phyloP scores from a whole-genome alignment of 2,113 vertebrate species.

The Labrus mixtus region DNA sequence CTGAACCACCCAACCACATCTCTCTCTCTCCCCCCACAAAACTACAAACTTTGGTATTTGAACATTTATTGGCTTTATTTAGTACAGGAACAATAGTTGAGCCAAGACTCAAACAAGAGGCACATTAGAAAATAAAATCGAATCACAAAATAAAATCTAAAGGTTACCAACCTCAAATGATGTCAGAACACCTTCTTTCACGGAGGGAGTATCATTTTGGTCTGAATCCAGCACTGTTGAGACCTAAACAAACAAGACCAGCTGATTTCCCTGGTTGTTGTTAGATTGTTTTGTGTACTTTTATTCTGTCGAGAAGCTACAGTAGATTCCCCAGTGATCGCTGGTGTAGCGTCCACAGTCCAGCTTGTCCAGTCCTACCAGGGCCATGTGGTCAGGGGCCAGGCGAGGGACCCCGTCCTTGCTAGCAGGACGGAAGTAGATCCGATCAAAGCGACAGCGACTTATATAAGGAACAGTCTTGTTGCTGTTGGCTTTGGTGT shows the following conservation, averaged over 20 bases:
- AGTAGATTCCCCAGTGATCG: slow-evolving; percentile 97
- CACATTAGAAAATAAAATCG: neutral
- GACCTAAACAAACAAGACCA: neutral
- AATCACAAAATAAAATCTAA: slow-evolving; percentile 1
- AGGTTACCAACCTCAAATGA: slow-evolving; percentile 4
- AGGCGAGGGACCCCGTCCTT: slow-evolving; percentile 64
- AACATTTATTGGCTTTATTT: neutral
- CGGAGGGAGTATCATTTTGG: neutral
- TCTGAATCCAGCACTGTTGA: neutral
- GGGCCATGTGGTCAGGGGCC: slow-evolving; percentile 87
- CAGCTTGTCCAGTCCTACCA: slow-evolving; percentile 93
- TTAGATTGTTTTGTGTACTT: neutral
- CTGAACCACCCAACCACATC: too few relatives aligned
- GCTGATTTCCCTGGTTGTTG: neutral
- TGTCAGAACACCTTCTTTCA: slow-evolving; percentile 13
- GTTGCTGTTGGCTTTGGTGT: slow-evolving; percentile 91
- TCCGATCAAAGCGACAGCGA: slow-evolving; percentile 91
- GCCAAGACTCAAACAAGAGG: neutral
- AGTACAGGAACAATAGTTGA: neutral
- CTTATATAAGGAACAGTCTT: slow-evolving; percentile 76
- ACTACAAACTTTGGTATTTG: neutral
- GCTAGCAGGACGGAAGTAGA: slow-evolving; percentile 85
- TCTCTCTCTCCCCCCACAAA: too few relatives aligned
- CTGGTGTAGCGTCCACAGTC: slow-evolving; percentile 93
- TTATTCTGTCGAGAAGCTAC: slow-evolving; percentile 80